Evolutionary conservation across 2,113 vertebrate species (phyloP), one percentile per base, ranked within the genome.

Genomic region (Eleginops maclovinus): DNA sequence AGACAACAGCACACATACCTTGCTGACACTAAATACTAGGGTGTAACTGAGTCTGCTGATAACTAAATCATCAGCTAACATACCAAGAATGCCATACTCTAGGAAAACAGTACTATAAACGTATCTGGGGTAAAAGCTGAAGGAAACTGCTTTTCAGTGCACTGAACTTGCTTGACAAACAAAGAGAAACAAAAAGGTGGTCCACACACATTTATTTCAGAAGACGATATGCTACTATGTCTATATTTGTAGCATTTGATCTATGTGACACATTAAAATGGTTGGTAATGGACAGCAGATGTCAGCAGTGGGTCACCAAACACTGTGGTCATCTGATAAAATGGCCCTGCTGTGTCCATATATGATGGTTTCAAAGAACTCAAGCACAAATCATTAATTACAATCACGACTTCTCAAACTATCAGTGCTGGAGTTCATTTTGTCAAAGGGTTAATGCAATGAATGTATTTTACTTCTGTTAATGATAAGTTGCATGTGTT

Each of bases 251-350:
- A 54, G 46, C 31, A 15, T 74, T 22, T 43, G 46, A 5, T 62
- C n/a, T 17, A 7, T 19, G 19, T 50, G 51, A 65, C 63, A 66
- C 55, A 81, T 72, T 67, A 81, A 77, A 81, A 56, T 72, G 68
- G 50, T 78, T 59, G 55, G 19, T 73, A 62, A 72, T 88, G 87
- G 85, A 86, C 93, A 94, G 94, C 81, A 95, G 94, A 90, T 93
- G 94, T 93, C 93, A 93, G 93, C 88, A 94, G 85, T 91, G 89
- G 83, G 87, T 87, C 88, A 88, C 31, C 46, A 65, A 82, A 71
- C 22, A 56, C 41, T 46, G 59, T 64, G 66, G 56, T 36, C 76
- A 67, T 41, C 40, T 49, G 51, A 67, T 7, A 46, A 66, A 44
- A 49, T 66, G 53, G 47, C 64, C 50, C 70, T 60, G 59, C 72